Conservation (phyloP, 1,140 invertebrate genomes). For the Drosophila trapezifrons region DNA sequence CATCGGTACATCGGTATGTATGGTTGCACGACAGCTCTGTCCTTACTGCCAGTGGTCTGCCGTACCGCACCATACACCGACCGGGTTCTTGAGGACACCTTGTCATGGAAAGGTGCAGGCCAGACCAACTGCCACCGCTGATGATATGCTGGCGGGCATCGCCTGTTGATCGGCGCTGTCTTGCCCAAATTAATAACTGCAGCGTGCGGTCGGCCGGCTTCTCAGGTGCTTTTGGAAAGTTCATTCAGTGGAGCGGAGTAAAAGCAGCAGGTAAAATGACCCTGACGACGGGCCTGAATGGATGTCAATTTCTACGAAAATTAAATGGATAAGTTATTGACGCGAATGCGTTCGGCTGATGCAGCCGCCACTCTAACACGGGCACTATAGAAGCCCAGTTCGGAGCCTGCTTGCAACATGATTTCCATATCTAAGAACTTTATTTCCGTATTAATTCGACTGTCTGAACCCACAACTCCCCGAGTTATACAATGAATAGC, state of each 20-base stretch:
- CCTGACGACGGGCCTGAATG: constrained; percentile 17
- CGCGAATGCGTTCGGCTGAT: constrained; percentile 23
- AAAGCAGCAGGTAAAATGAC: constrained; percentile 35
- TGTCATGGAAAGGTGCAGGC: constrained; percentile 67
- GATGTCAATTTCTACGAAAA: constrained; percentile 47
- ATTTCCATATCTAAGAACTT: not conserved
- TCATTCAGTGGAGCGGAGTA: constrained; percentile 21
- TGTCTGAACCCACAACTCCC: not conserved
- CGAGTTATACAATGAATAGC: constrained; percentile 1
- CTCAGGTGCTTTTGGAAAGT: constrained; percentile 67
- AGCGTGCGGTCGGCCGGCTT: constrained; percentile 56
- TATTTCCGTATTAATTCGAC: not conserved
- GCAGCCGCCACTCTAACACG: not conserved
- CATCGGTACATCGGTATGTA: constrained; percentile 18
- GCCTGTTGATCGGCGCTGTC: constrained; percentile 32
- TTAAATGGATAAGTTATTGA: constrained; percentile 48
- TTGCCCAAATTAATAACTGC: constrained; percentile 73
- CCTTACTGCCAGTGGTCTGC: constrained; percentile 11
- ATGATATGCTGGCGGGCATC: constrained; percentile 53
- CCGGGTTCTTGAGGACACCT: constrained; percentile 36
- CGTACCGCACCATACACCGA: constrained; percentile 13
- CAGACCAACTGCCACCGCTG: constrained; percentile 57
- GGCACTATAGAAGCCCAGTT: not conserved
- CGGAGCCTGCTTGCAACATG: not conserved
- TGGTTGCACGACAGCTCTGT: constrained; percentile 9